Percentiles rank a stretch among this genome's conserved stretches.
Evolutionary conservation across 1,140 invertebrate species (phyloP).

Genomic region (Magallana gigas): DNA sequence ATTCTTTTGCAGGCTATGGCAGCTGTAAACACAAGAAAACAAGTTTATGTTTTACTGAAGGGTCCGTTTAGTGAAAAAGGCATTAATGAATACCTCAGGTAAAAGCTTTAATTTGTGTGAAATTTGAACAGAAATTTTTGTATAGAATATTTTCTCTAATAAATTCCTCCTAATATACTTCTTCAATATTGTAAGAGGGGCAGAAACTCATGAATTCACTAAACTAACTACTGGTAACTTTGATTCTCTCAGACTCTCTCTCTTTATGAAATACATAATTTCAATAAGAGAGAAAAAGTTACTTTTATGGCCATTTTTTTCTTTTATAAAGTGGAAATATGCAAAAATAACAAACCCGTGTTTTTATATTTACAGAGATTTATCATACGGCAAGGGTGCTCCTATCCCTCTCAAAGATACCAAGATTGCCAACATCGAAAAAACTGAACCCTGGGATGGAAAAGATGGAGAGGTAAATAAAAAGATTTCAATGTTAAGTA

Average conservation of each 20-base stretch:
- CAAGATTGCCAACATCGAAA: slow-evolving; percentile 87
- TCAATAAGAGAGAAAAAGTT: no score
- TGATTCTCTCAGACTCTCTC: no score
- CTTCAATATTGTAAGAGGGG: no score
- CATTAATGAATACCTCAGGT: slow-evolving; percentile 95
- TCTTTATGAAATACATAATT: no score
- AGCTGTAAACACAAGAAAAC: slow-evolving; percentile 97
- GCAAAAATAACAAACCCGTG: not conserved
- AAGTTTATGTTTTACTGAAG: slow-evolving; percentile 95
- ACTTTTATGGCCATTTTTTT: no score
- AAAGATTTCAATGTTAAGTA: not conserved
- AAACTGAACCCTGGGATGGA: slow-evolving; percentile 94
- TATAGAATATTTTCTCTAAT: no score
- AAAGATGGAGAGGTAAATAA: slow-evolving; percentile 90
- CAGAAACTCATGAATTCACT: no score
- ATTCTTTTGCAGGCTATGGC: slow-evolving; percentile 96
- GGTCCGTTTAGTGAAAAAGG: slow-evolving; percentile 97
- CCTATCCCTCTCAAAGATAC: slow-evolving; percentile 93
- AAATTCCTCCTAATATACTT: no score
- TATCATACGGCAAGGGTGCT: slow-evolving; percentile 96
- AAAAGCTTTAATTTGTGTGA: slow-evolving; percentile 39
- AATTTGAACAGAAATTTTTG: no score
- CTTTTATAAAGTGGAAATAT: no score
- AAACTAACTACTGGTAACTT: no score
- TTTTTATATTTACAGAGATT: slow-evolving; percentile 84